Conservation (phyloP, 1,140 invertebrate genomes). For the Sesamia nonagrioides region DNA sequence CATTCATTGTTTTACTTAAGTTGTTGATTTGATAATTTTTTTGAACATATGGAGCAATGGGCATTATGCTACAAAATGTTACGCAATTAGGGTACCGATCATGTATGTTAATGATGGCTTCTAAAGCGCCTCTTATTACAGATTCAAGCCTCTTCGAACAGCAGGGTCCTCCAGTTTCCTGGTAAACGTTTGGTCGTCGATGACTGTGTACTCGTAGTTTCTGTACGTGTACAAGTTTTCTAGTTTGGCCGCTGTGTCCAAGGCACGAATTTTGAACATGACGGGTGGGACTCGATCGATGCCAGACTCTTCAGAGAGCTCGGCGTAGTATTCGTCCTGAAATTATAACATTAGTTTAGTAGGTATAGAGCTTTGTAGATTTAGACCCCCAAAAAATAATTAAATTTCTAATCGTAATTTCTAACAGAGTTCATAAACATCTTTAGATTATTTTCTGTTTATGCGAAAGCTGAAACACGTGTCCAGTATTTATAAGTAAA, state of each 20-base stretch:
- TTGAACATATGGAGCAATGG: too few species aligned
- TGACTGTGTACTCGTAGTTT: slow-evolving; percentile 77
- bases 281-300: slow-evolving; percentile 80
- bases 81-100: too few species aligned
- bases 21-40: too few species aligned
- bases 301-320: slow-evolving; percentile 77
- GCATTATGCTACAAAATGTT: too few species aligned
- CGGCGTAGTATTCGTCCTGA: slow-evolving; percentile 81
- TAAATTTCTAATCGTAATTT: too few species aligned
- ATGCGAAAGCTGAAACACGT: too few species aligned
- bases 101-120: not conserved
- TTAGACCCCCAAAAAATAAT: too few species aligned
- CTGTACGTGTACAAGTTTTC: slow-evolving; percentile 82
- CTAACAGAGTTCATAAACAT: too few species aligned
- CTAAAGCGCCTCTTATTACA: not conserved
- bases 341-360: slow-evolving; percentile 32
- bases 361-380: too few species aligned
- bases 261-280: slow-evolving; percentile 76
- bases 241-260: slow-evolving; percentile 72
- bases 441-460: too few species aligned
- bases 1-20: too few species aligned
- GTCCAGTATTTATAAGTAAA: too few species aligned
- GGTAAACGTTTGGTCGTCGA: slow-evolving; percentile 77
- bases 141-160: not conserved
- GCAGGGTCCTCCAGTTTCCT: slow-evolving; percentile 57